These are phyloP conservation scores for Rousettus leschenaultii DNA, from an alignment of 2,113 vertebrate genomes.

Conservation along the genomic window DNA sequence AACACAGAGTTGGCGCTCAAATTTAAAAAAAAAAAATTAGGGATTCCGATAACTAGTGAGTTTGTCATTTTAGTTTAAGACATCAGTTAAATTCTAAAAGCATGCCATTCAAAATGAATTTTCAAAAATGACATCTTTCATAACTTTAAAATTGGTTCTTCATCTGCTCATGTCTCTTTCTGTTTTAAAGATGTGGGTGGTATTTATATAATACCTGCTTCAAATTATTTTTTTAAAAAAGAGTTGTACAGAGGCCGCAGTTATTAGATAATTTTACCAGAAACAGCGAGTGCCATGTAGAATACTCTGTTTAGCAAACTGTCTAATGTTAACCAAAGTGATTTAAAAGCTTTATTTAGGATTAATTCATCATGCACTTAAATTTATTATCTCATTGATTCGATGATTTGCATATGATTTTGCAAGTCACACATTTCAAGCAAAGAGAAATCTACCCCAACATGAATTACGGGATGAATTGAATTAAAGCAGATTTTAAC, in stretches of 20 bases:
- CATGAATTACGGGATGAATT: conserved; percentile 30
- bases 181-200: conserved; percentile 46
- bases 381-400: conserved; percentile 54
- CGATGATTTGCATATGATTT: conserved; percentile 51
- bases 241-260: conserved; percentile 46
- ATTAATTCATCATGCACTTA: conserved; percentile 45
- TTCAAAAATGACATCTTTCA: conserved; percentile 36
- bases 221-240: conserved; percentile 66
- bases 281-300: not conserved
- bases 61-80: conserved; percentile 42
- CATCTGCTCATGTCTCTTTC: conserved; percentile 38
- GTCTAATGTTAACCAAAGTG: conserved; percentile 35
- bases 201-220: conserved; percentile 61
- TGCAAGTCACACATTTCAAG: conserved; percentile 35
- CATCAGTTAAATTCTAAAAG: conserved; percentile 39
- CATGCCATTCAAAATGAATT: conserved; percentile 35
- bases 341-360: conserved; percentile 61
- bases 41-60: conserved; percentile 32
- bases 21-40: conserved; percentile 6
- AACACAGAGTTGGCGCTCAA: not conserved
- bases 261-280: conserved; percentile 48
- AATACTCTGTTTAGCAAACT: conserved; percentile 9
- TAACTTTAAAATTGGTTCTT: conserved; percentile 54
- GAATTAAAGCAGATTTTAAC: conserved; percentile 38
- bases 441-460: conserved; percentile 12